phyloP scores from a whole-genome alignment of 2,888 invertebrate species.

The Adineta ricciae region DNA sequence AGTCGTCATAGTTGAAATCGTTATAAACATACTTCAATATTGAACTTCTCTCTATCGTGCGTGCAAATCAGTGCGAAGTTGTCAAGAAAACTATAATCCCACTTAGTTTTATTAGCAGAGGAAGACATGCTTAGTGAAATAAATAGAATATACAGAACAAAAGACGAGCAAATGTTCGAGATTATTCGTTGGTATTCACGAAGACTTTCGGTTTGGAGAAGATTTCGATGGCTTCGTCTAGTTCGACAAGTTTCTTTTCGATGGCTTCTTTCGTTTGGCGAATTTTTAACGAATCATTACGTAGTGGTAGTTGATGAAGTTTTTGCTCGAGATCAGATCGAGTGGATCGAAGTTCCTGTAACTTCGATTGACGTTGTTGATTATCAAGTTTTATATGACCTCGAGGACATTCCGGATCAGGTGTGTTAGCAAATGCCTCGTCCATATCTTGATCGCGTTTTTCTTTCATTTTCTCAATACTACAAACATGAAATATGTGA shows the following conservation, averaged over 20 bases:
- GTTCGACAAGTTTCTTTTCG: constrained; percentile 69
- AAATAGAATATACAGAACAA: neutral
- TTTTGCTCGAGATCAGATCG: constrained; percentile 63
- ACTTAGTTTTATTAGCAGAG: neutral
- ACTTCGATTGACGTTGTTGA: constrained; percentile 65
- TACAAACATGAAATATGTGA: constrained; percentile 54
- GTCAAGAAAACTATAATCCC: neutral
- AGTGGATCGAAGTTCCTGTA: constrained; percentile 61
- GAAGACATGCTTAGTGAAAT: neutral
- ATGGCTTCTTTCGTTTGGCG: constrained; percentile 70
- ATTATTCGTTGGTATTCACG: constrained; percentile 39
- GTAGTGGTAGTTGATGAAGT: constrained; percentile 73
- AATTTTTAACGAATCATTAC: constrained; percentile 72
- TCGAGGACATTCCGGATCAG: constrained; percentile 56
- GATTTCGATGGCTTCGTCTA: constrained; percentile 79
- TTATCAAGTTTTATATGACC: constrained; percentile 73
- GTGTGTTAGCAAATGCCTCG: constrained; percentile 40
- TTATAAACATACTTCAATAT: neutral
- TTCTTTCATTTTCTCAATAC: constrained; percentile 55
- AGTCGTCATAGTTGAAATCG: neutral
- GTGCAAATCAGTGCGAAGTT: neutral
- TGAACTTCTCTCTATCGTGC: neutral
- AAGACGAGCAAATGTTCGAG: neutral
- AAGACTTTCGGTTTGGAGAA: constrained; percentile 80
- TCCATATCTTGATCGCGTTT: constrained; percentile 46